phyloP scores from a whole-genome alignment of 2,113 vertebrate species.

The Platycercus adscitus region DNA sequence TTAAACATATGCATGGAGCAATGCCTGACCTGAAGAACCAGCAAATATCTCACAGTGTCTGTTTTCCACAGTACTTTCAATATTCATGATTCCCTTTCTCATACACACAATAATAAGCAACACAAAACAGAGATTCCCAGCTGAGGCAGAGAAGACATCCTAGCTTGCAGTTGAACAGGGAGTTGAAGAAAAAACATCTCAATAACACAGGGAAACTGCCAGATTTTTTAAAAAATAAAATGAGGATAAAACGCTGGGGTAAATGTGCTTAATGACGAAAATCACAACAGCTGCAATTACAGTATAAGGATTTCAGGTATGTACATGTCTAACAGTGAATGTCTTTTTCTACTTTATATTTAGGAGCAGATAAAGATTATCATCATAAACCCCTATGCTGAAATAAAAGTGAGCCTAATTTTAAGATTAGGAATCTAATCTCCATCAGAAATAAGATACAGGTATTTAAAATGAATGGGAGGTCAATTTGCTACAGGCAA shows the following conservation, averaged over 20 bases:
- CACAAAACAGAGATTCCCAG: background rate
- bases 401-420: constrained; percentile 29
- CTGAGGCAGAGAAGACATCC: background rate
- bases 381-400: background rate
- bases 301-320: background rate
- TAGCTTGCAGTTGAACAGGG: background rate
- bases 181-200: background rate
- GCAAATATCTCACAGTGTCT: background rate
- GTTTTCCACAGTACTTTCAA: background rate
- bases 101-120: background rate
- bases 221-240: background rate
- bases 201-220: background rate
- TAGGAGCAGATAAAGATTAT: background rate
- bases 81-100: background rate
- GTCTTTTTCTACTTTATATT: background rate
- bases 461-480: constrained; percentile 18
- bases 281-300: background rate
- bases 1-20: background rate
- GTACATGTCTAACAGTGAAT: background rate
- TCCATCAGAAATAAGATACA: background rate
- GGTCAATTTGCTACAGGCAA: background rate
- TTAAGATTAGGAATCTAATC: constrained; percentile 20
- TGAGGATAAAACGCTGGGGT: background rate
- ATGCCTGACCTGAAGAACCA: background rate
- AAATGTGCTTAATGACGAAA: background rate